Conservation (phyloP, 30 jellyfish, hydroid and myxozoan species). For the Aurelia coerulea region DNA sequence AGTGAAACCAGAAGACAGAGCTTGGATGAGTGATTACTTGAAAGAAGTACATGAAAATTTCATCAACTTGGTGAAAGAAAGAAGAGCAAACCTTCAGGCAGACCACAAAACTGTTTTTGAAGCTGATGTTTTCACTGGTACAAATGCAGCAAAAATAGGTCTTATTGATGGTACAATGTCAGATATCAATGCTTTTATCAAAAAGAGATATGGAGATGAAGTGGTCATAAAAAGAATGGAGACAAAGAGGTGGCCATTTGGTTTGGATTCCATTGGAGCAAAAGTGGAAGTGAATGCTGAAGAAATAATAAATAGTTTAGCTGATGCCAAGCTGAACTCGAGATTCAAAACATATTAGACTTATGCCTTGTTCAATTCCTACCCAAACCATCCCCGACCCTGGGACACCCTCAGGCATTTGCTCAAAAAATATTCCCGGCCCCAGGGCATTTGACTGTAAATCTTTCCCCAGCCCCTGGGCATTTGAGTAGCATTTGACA, state of each 20-base stretch:
- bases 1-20: slow-evolving; percentile 66
- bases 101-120: slow-evolving; percentile 73
- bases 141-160: slow-evolving; percentile 74
- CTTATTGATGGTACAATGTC: slow-evolving; percentile 79
- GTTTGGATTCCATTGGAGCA: slow-evolving; percentile 10
- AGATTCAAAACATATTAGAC: too few relatives aligned
- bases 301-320: slow-evolving; percentile 11
- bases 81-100: slow-evolving; percentile 62
- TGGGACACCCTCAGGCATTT: too few relatives aligned
- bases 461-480: too few relatives aligned
- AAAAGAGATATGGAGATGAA: slow-evolving; percentile 65
- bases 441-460: too few relatives aligned
- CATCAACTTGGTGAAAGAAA: slow-evolving; percentile 66
- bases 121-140: slow-evolving; percentile 80
- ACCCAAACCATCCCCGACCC: too few relatives aligned
- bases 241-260: slow-evolving; percentile 42
- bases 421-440: too few relatives aligned
- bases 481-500: too few relatives aligned
- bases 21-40: slow-evolving; percentile 46
- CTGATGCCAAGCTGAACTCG: slow-evolving; percentile 23
- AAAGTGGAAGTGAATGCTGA: slow-evolving; percentile 14
- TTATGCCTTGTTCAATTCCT: too few relatives aligned
- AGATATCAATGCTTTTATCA: slow-evolving; percentile 42
- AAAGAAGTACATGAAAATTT: slow-evolving; percentile 65
- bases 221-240: slow-evolving; percentile 40